Evolutionary conservation across 2,797 vertebrate genomes (phyloP), one percentile per base, ranked within the genome.

Genomic region (Sarcophilus harrisii): DNA sequence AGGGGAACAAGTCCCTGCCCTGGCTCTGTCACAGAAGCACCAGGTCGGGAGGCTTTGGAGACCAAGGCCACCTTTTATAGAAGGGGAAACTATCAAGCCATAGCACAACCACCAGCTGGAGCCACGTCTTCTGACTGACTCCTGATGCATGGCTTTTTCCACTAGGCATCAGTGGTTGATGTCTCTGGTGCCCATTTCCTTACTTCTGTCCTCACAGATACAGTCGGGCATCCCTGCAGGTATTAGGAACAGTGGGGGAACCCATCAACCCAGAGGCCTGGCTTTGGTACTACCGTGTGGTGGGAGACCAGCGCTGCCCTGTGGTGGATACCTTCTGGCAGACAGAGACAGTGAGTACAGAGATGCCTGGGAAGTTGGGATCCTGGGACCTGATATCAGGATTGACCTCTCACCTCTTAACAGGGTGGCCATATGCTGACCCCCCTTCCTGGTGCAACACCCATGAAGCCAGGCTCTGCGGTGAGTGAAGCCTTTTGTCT

Each of bases 281-380:
- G 99, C 99, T 99, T 90, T 99, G 99, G 99, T 99, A 99, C 99
- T 99, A 99, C 98, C 98, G 3, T 0, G 99, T 99, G 96, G 99
- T 99, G 96, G 99, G 99, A 59, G 99, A 99, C 52, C 99, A 99
- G 97, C 98, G 98, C 96, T 99, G 99, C 97, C 99, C 99, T 4
- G 98, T 99, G 0, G 99, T 99, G 73, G 99, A 99, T 98, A 99
- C 99, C 0, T 99, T 99, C 98, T 99, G 99, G 99, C 99, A 99
- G 98, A 99, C 99, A 0, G 99, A 99, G 98, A 99, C 99, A 0
- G 99, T 99, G 93, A 98, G 99, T 98, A 66, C 96, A 60, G 81
- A 95, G 32, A 96, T 0, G 90, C 92, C 81, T 93, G 95, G 94
- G 54, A 57, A 38, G 14, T 49, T 96, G 91, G 95, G 58, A 58